Percentiles rank a stretch among this genome's conserved stretches.
Conservation (phyloP, 2,113 vertebrate species). For the Caracal caracal region DNA sequence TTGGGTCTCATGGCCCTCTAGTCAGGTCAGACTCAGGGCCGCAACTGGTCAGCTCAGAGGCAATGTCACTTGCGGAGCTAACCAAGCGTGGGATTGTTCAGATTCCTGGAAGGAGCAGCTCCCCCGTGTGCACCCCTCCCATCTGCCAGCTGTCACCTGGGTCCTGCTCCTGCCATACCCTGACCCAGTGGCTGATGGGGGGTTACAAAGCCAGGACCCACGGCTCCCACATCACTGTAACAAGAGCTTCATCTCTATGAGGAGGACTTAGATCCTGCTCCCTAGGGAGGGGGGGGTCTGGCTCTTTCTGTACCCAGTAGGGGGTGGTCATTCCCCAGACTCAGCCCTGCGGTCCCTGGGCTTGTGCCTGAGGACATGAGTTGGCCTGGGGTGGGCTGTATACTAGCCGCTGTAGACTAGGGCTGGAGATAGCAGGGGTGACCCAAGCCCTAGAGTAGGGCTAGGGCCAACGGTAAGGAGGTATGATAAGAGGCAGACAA, state of each 20-base stretch:
- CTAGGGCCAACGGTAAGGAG: no score
- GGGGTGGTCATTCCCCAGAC: not conserved
- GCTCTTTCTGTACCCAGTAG: not conserved
- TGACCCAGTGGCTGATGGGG: no score
- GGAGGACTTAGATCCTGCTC: not conserved
- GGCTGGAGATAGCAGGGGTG: not conserved
- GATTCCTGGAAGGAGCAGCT: rapidly evolving
- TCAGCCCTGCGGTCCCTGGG: not conserved
- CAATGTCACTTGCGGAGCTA: not conserved
- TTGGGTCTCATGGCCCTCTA: not conserved
- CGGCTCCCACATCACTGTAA: rapidly evolving
- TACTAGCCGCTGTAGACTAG: rapidly evolving
- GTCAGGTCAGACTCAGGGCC: not conserved
- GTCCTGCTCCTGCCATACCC: not conserved
- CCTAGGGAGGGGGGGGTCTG: not conserved
- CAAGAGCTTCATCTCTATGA: not conserved
- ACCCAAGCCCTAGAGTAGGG: not conserved
- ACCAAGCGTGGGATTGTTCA: not conserved
- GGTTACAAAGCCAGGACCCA: not conserved
- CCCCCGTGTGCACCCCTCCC: rapidly evolving
- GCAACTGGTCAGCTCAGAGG: not conserved
- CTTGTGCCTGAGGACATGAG: not conserved
- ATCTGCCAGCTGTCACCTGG: rapidly evolving
- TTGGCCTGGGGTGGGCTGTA: no score
- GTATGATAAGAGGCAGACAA: no score